A percentile compares a stretch with the other conserved stretches of the same genome.
These are phyloP conservation scores for Lypha dubia DNA, from an alignment of 2,888 invertebrate genomes.

Conservation along the genomic window DNA sequence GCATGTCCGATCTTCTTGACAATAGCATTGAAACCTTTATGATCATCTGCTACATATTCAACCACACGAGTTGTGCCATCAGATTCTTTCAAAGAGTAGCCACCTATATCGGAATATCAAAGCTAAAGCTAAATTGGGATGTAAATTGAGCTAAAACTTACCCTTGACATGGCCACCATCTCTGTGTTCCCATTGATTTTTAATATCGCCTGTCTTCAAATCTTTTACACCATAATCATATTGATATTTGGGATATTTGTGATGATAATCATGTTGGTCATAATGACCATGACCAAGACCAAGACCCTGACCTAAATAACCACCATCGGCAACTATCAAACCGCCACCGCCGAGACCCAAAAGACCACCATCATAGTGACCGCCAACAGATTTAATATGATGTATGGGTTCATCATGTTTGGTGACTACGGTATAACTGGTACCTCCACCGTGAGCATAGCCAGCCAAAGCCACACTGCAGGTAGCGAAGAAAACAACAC, in stretches of 20 bases:
- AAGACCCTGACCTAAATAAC: constrained; percentile 74
- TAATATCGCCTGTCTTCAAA: constrained; percentile 84
- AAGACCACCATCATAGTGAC: constrained; percentile 51
- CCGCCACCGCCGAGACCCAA: constrained; percentile 64
- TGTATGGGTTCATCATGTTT: constrained; percentile 79
- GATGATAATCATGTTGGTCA: constrained; percentile 82
- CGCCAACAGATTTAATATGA: constrained; percentile 50
- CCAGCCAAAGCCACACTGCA: constrained; percentile 52
- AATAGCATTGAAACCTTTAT: constrained; percentile 84
- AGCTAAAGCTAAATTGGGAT: background rate
- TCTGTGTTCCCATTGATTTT: constrained; percentile 84
- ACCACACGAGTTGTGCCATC: constrained; percentile 84
- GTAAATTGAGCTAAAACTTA: constrained; percentile 50
- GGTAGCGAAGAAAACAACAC: constrained; percentile 38
- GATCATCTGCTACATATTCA: constrained; percentile 84
- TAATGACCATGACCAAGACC: constrained; percentile 66
- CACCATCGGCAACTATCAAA: constrained; percentile 63
- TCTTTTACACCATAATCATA: constrained; percentile 84
- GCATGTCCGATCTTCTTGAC: constrained; percentile 84
- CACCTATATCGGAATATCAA: constrained; percentile 72
- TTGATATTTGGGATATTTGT: constrained; percentile 83
- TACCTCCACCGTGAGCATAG: constrained; percentile 75
- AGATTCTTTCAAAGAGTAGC: constrained; percentile 84
- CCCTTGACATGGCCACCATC: constrained; percentile 85
- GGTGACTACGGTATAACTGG: constrained; percentile 78